Conservation (phyloP, 2,888 invertebrate genomes). For the Tillus elongatus region DNA sequence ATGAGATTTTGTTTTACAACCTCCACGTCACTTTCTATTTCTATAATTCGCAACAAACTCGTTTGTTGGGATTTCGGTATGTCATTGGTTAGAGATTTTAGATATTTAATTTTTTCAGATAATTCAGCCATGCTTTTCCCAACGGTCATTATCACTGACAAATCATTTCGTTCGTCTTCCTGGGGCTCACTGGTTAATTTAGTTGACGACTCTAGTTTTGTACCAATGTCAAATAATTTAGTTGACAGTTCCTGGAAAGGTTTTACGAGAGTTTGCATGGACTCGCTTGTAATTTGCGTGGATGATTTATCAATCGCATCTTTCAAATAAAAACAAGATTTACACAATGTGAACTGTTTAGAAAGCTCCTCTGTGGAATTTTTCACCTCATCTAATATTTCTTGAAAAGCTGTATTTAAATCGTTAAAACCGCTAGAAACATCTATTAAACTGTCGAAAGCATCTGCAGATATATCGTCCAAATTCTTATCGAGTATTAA, state of each 20-base stretch:
- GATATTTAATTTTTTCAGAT: background rate
- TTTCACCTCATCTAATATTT: too few relatives aligned
- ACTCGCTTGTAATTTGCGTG: too few relatives aligned
- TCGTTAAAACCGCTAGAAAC: background rate
- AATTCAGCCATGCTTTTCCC: background rate
- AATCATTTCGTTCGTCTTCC: background rate
- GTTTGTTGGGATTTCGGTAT: background rate
- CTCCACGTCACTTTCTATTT: background rate
- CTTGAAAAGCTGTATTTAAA: background rate
- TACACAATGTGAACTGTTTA: too few relatives aligned
- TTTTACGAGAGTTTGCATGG: too few relatives aligned
- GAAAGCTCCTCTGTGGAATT: too few relatives aligned
- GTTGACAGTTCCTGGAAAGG: too few relatives aligned
- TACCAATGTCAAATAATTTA: too few relatives aligned
- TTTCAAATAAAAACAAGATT: too few relatives aligned
- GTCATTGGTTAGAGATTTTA: background rate
- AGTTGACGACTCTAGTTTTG: too few relatives aligned
- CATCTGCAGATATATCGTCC: background rate
- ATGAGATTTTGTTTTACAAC: background rate
- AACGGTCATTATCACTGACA: background rate
- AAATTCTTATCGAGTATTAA: background rate
- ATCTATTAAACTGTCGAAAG: background rate
- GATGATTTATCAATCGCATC: too few relatives aligned
- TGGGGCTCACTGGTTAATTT: background rate
- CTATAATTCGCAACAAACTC: background rate